These are phyloP conservation scores for Podarcis cretensis DNA, from an alignment of 2,113 vertebrate species.

Conservation along the genomic window DNA sequence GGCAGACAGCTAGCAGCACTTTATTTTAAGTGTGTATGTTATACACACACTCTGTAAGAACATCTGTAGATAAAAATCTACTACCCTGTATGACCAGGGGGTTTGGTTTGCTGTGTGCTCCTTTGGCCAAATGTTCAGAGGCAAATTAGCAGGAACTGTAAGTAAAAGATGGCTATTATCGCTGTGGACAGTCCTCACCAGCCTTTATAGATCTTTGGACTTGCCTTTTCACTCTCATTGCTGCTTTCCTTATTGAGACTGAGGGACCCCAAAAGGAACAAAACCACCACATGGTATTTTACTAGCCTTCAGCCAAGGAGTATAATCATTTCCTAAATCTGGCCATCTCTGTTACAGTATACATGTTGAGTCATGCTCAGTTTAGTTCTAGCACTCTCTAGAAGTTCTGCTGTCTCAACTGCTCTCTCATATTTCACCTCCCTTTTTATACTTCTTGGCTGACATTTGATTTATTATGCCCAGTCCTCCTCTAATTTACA, in stretches of 20 bases:
- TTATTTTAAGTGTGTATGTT: too few species aligned
- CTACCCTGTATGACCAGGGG: too few species aligned
- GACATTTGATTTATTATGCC: not conserved
- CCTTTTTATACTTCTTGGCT: not conserved
- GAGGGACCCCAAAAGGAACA: not conserved
- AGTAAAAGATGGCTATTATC: not conserved
- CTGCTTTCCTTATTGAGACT: not conserved
- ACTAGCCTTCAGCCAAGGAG: not conserved
- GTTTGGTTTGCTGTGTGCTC: not conserved
- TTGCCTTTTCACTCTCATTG: not conserved
- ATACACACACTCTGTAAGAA: too few species aligned
- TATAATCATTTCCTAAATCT: not conserved
- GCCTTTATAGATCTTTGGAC: not conserved
- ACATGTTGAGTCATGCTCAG: not conserved
- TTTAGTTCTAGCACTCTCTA: not conserved
- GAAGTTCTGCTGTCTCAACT: not conserved
- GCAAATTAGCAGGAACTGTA: not conserved
- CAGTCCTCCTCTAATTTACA: not conserved
- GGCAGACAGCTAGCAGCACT: not conserved
- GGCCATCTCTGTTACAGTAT: not conserved
- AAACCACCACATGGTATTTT: too few species aligned
- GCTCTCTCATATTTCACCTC: not conserved
- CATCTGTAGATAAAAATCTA: too few species aligned
- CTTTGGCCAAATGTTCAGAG: not conserved
- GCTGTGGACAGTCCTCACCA: not conserved